A percentile compares a stretch with the other conserved stretches of the same genome.
Conservation (phyloP, 2,888 invertebrate species). For the Andricus curvator region DNA sequence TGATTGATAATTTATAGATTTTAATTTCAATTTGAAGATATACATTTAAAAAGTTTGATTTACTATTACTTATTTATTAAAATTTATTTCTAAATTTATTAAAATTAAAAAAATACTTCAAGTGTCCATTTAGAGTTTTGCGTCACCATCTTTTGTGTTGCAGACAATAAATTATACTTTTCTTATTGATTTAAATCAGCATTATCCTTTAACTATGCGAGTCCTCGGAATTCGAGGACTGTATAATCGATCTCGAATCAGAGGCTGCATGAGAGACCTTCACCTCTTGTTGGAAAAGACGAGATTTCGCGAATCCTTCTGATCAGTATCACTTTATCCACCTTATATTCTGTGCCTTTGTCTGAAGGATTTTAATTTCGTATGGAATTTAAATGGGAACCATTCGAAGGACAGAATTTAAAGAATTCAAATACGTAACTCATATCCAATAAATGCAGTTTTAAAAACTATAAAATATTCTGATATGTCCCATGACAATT, state of each 20-base stretch:
- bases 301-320: background rate
- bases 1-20: background rate
- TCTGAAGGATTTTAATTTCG: conserved; percentile 20
- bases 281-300: conserved; percentile 12
- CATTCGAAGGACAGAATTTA: background rate
- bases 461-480: background rate
- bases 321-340: conserved; percentile 11
- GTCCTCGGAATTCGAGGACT: conserved; percentile 15
- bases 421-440: background rate
- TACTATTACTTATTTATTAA: too few relatives aligned
- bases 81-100: too few relatives aligned
- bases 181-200: background rate
- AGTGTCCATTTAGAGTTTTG: background rate
- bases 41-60: too few relatives aligned
- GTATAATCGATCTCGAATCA: background rate
- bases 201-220: background rate
- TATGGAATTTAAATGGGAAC: background rate
- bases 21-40: background rate
- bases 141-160: background rate
- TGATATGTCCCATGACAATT: background rate
- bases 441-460: background rate
- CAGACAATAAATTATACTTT: background rate
- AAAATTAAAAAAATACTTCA: too few relatives aligned
- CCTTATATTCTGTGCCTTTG: background rate
- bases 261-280: background rate